Conservation (phyloP, 2,888 invertebrate species). For the Zygothrica quintamaculata region DNA sequence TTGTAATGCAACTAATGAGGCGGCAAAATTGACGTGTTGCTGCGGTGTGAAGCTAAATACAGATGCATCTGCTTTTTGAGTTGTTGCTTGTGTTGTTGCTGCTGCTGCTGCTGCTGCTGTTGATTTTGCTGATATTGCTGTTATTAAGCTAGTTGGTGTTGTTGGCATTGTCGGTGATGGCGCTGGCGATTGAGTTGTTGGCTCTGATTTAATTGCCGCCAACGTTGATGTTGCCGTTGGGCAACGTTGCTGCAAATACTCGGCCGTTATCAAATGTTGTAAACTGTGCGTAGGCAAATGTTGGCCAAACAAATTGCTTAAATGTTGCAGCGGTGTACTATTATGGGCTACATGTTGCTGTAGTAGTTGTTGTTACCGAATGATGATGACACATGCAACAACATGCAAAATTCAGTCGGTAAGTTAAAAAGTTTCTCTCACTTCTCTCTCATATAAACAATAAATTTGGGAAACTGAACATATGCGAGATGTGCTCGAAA, state of each 20-base stretch:
- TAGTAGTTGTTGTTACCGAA: conserved; percentile 67
- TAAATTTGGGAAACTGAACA: no score
- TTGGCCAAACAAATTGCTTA: conserved; percentile 82
- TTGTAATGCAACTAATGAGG: conserved; percentile 79
- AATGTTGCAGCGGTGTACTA: conserved; percentile 80
- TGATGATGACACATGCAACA: conserved; percentile 50
- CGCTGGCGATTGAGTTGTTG: conserved; percentile 72
- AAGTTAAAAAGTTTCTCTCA: conserved; percentile 63
- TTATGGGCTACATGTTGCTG: conserved; percentile 71
- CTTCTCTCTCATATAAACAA: conserved; percentile 21
- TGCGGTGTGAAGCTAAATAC: conserved; percentile 68
- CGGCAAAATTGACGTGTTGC: conserved; percentile 74
- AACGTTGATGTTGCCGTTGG: conserved; percentile 32
- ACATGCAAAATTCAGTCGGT: conserved; percentile 77
- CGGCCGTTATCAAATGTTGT: conserved; percentile 78
- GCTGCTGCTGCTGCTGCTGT: conserved; percentile 19
- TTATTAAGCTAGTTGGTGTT: conserved; percentile 19
- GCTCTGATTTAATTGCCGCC: conserved; percentile 69
- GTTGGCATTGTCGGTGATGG: conserved; percentile 31
- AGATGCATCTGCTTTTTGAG: conserved; percentile 30
- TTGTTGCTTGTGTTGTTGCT: conserved; percentile 22
- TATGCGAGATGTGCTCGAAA: no score
- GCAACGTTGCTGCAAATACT: conserved; percentile 69
- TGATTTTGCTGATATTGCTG: conserved; percentile 14
- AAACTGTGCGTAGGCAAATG: conserved; percentile 72